phyloP scores from a whole-genome alignment of 2,888 invertebrate species.

The Luperina nickerlii region DNA sequence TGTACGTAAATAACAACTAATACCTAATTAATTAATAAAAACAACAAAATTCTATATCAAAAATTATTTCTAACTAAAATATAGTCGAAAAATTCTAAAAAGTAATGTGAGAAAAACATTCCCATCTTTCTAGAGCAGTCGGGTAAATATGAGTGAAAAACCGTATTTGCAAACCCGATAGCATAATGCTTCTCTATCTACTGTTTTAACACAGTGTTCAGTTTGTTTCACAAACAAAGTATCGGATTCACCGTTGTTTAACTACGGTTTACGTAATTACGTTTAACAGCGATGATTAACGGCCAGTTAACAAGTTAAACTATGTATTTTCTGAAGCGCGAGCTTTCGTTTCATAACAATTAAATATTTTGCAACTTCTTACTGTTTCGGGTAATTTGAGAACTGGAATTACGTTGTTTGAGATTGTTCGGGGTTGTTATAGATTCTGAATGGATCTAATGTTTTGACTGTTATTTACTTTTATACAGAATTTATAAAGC shows the following conservation, averaged over 20 bases:
- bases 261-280: constrained; percentile 65
- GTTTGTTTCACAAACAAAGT: constrained; percentile 63
- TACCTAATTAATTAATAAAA: no score
- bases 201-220: constrained; percentile 43
- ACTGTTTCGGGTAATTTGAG: constrained; percentile 46
- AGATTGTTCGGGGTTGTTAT: constrained; percentile 25
- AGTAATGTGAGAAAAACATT: background rate
- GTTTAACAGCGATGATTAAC: constrained; percentile 61
- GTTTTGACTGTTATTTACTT: background rate
- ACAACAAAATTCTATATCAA: no score
- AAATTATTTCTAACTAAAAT: no score
- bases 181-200: constrained; percentile 18
- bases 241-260: constrained; percentile 63
- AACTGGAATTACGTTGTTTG: constrained; percentile 39
- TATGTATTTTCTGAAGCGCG: constrained; percentile 54
- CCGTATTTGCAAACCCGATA: constrained; percentile 13
- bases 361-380: constrained; percentile 54
- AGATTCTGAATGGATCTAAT: background rate
- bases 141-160: background rate
- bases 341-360: constrained; percentile 60
- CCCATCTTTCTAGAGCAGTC: background rate
- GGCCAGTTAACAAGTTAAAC: constrained; percentile 61
- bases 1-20: no score
- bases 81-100: background rate
- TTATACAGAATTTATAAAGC: no score